Conservation (phyloP, 2,888 invertebrate species). For the Theodoxus fluviatilis region DNA sequence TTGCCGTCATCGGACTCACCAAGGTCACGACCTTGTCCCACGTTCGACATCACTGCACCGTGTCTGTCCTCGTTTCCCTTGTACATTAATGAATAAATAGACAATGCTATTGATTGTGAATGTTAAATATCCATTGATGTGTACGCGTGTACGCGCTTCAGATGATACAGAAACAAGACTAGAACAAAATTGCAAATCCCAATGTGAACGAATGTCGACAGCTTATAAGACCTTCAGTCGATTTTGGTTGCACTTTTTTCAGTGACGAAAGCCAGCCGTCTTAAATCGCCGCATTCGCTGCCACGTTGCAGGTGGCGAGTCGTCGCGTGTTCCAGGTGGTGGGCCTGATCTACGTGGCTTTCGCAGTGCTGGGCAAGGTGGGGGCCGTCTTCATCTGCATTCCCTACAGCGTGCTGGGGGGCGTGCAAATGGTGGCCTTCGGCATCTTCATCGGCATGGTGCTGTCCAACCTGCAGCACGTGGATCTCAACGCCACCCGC, state of each 20-base stretch:
- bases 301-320: conserved; percentile 63
- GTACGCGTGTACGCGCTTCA: too few species aligned
- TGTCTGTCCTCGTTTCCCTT: too few species aligned
- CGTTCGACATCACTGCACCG: not conserved
- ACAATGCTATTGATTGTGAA: too few species aligned
- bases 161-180: too few species aligned
- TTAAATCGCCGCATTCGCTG: too few species aligned
- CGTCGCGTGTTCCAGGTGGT: conserved; percentile 64
- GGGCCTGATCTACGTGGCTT: conserved; percentile 59
- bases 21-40: conserved; percentile 72
- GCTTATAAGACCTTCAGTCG: too few species aligned
- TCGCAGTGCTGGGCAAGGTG: conserved; percentile 64
- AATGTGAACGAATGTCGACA: too few species aligned
- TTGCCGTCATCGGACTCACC: conserved; percentile 87
- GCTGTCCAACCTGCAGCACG: conserved; percentile 58
- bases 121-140: too few species aligned
- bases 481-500: conserved; percentile 77
- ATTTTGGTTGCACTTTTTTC: too few species aligned
- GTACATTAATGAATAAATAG: too few species aligned
- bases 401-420: conserved; percentile 66
- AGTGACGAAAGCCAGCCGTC: too few species aligned
- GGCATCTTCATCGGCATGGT: conserved; percentile 49
- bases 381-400: conserved; percentile 66
- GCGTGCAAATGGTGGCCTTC: conserved; percentile 44
- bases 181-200: too few species aligned